Evolutionary conservation across 2,113 vertebrate genomes (phyloP), one percentile per base, ranked within the genome.

Genomic region (Talpa occidentalis): DNA sequence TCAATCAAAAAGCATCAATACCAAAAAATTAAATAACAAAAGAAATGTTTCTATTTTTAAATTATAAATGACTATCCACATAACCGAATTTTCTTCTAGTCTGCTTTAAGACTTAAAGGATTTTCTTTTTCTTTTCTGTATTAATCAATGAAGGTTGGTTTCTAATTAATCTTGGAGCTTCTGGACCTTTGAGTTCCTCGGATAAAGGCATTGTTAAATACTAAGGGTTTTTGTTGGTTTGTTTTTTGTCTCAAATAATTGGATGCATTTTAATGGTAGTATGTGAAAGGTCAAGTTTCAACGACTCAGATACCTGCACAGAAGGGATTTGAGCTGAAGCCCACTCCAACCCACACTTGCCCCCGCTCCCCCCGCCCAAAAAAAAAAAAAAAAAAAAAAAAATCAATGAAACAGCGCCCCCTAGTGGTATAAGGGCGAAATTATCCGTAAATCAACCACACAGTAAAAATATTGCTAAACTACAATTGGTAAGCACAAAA

Each of bases 131-230:
- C 64, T 92, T 88, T 94, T 69, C 60, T 49, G 47, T 78, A 72
- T 94, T 82, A 94, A 86, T 96, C 92, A 95, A 86, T 91, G 64
- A 91, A 96, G 60, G 54, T 94, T 93, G 89, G 40, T 93, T 94
- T 84, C 79, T 95, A 94, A 94, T 96, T 86, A 94, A 91, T 94
- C 93, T 90, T 84, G 76, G 37, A 93, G 64, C 59, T 83, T 79
- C 72, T n/a, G 49, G 37, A 87, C 70, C 32, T 93, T 92, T 82
- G 52, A 92, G 85, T 35, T 69, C 32, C 77, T 93, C 44, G 32
- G 72, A 89, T 87, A 90, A 94, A 94, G 37, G 32, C 87, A 88
- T 88, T 92, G 76, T 93, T 84, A 90, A 90, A 90, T 49, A 67
- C 32, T 52, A 59, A 81, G 30, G 26, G 47, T 76, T 42, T 88